Evolutionary conservation across 1,140 invertebrate genomes (phyloP).

Genomic region (Asbolus verrucosus): DNA sequence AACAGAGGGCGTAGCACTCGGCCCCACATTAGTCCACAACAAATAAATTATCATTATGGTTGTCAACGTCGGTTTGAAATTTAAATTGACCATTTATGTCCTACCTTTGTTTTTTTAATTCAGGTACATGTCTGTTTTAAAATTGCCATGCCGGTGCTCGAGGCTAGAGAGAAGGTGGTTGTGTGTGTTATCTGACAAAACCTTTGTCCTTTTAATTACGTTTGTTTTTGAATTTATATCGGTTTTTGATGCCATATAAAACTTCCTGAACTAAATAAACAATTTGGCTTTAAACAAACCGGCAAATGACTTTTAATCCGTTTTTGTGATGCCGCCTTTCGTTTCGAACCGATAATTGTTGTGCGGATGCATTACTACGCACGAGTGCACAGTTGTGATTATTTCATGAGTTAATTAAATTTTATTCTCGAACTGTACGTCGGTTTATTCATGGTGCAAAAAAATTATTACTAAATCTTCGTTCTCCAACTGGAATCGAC

Average conservation of each 20-base stretch:
- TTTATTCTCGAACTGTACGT: too few relatives aligned
- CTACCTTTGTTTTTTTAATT: conserved; percentile 30
- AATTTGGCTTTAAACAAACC: too few relatives aligned
- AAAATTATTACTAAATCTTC: background rate
- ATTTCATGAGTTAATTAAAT: too few relatives aligned
- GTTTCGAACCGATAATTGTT: too few relatives aligned
- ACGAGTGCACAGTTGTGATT: too few relatives aligned
- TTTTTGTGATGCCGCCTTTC: too few relatives aligned
- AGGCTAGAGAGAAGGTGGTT: background rate
- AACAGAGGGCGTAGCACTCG: background rate
- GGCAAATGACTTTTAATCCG: background rate
- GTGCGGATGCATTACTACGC: too few relatives aligned
- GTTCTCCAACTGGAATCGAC: too few relatives aligned
- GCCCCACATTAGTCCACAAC: background rate
- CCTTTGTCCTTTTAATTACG: conserved; percentile 29
- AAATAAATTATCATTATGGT: conserved; percentile 32
- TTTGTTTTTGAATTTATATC: conserved; percentile 19
- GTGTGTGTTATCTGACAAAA: conserved; percentile 27
- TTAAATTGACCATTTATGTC: conserved; percentile 41
- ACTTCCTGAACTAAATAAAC: too few relatives aligned
- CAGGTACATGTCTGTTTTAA: conserved; percentile 25
- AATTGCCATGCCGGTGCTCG: background rate
- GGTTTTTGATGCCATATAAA: background rate
- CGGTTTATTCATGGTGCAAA: background rate
- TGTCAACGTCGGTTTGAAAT: conserved; percentile 40